A percentile compares a stretch with the other conserved stretches of the same genome.
phyloP scores from a whole-genome alignment of 2,797 vertebrate genomes.

The Arnoldichthys spilopterus region DNA sequence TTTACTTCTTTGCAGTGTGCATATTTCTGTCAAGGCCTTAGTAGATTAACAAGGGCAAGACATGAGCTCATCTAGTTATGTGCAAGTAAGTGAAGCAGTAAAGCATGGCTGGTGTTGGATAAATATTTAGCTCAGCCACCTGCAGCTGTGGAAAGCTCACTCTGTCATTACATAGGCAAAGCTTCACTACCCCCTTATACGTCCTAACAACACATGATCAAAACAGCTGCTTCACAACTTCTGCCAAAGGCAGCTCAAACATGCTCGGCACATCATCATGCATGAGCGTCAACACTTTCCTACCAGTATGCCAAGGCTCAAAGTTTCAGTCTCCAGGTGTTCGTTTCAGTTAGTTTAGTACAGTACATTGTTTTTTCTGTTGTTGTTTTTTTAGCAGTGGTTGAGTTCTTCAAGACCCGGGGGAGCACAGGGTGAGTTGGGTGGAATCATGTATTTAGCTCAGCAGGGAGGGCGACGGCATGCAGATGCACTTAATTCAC shows the following conservation, averaged over 20 bases:
- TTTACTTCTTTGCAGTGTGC: neutral
- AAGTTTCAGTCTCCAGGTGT: conserved; percentile 19
- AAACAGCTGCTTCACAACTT: conserved; percentile 26
- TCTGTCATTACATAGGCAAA: conserved; percentile 64
- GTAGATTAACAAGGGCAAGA: conserved; percentile 4
- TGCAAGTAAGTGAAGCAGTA: too few species aligned
- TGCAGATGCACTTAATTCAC: conserved; percentile 58
- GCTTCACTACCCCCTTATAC: conserved; percentile 63
- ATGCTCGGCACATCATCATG: neutral
- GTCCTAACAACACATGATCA: conserved; percentile 63
- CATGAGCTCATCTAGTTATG: conserved; percentile 41
- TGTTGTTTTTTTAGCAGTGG: conserved; percentile 4
- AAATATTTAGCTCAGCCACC: conserved; percentile 68
- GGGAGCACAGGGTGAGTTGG: conserved; percentile 30
- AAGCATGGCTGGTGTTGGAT: conserved; percentile 65
- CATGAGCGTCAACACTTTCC: conserved; percentile 12
- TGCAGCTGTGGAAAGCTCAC: conserved; percentile 64
- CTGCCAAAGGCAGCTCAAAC: conserved; percentile 21
- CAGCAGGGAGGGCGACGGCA: conserved; percentile 47
- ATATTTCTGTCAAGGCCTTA: neutral
- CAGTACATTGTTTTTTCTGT: conserved; percentile 36
- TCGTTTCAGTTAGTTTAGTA: conserved; percentile 28
- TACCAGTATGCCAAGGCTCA: neutral
- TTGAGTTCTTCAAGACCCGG: conserved; percentile 30
- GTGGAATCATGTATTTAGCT: conserved; percentile 55